phyloP scores from a whole-genome alignment of 2,888 invertebrate genomes.

The Elegia similella region DNA sequence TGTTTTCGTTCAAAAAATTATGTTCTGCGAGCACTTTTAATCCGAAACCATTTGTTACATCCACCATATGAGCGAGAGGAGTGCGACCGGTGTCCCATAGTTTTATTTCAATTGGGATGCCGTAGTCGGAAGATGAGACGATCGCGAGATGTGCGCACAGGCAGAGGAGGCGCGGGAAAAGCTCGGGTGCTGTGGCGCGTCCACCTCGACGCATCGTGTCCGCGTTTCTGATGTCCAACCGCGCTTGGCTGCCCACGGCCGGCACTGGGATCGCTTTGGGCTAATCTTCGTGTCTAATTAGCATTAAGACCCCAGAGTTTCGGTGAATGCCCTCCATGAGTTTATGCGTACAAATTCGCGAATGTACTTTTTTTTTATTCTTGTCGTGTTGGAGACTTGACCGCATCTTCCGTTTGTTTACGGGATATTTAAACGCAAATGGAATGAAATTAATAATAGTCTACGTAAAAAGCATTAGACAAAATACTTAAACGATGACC shows the following conservation, averaged over 20 bases:
- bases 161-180: conserved; percentile 34
- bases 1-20: conserved; percentile 87
- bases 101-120: conserved; percentile 70
- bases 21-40: conserved; percentile 86
- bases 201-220: conserved; percentile 60
- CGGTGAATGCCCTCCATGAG: conserved; percentile 73
- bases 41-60: conserved; percentile 88
- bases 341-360: conserved; percentile 36
- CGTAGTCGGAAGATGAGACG: conserved; percentile 46
- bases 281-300: conserved; percentile 67
- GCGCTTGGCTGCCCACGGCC: conserved; percentile 56
- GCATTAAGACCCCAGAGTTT: conserved; percentile 56
- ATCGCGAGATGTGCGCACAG: conserved; percentile 38
- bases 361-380: conserved; percentile 7
- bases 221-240: conserved; percentile 50
- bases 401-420: not conserved
- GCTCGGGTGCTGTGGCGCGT: conserved; percentile 44
- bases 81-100: conserved; percentile 70
- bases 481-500: too few species aligned
- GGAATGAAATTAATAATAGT: not conserved
- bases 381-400: not conserved
- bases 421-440: not conserved
- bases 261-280: conserved; percentile 42
- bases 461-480: too few species aligned
- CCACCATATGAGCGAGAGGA: conserved; percentile 89